Evolutionary conservation across 2,113 vertebrate genomes (phyloP).

Genomic region (Seriola dumerili): DNA sequence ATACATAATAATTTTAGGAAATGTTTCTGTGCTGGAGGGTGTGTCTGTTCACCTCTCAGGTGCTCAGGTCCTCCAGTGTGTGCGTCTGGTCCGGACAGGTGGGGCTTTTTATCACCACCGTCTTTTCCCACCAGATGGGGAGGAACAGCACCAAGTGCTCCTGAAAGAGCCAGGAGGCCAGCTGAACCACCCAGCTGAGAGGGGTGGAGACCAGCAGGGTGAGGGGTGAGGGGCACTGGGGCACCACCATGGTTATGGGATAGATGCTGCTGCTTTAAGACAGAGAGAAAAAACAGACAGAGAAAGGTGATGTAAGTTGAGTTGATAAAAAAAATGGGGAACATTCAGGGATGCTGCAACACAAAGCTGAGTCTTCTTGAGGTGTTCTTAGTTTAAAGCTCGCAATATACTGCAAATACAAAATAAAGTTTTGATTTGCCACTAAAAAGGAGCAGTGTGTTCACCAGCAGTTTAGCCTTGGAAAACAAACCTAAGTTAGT

Average conservation of each 20-base stretch:
- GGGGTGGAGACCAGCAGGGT: constrained; percentile 94
- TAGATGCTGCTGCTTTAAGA: constrained; percentile 91
- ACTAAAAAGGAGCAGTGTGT: not conserved
- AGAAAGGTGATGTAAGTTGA: not conserved
- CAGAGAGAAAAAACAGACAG: not conserved
- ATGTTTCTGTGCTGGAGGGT: constrained; percentile 28
- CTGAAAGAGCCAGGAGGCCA: constrained; percentile 94
- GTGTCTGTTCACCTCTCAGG: constrained; percentile 94
- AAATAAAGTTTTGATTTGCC: too few species aligned
- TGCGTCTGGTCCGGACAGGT: constrained; percentile 78
- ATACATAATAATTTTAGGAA: not conserved
- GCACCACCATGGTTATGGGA: constrained; percentile 92
- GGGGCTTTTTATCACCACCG: constrained; percentile 91
- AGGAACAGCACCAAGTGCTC: constrained; percentile 90
- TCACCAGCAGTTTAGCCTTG: not conserved
- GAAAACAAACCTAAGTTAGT: not conserved
- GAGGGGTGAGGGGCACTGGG: constrained; percentile 93
- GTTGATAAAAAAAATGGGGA: not conserved
- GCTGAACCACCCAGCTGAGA: constrained; percentile 93
- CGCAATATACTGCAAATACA: not conserved
- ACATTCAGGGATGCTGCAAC: not conserved
- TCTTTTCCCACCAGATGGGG: constrained; percentile 95
- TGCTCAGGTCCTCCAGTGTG: constrained; percentile 88
- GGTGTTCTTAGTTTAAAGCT: not conserved
- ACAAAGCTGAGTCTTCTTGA: not conserved